These are phyloP conservation scores for Nymphalis c-album DNA, from an alignment of 2,888 invertebrate genomes.

Conservation along the genomic window DNA sequence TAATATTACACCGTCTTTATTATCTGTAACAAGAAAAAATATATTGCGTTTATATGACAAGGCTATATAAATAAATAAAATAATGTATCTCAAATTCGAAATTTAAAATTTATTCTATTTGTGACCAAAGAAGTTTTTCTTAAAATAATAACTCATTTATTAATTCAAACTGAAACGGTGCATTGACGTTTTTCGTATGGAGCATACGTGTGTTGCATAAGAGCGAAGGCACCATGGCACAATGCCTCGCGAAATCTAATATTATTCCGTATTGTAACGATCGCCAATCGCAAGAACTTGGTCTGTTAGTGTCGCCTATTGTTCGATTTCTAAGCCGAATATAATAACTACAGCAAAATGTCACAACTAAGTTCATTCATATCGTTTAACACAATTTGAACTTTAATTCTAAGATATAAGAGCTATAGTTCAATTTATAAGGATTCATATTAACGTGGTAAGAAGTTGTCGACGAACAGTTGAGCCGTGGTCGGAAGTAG, in stretches of 20 bases:
- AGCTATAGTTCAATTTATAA: conserved; percentile 25
- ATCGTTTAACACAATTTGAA: conserved; percentile 22
- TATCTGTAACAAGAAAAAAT: too few species aligned
- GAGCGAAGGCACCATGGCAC: conserved; percentile 48
- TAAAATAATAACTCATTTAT: neutral
- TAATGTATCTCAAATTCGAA: too few species aligned
- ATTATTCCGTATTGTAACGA: conserved; percentile 58
- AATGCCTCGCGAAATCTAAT: conserved; percentile 52
- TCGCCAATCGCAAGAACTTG: conserved; percentile 66
- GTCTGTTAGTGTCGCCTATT: conserved; percentile 58
- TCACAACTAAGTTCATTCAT: conserved; percentile 27
- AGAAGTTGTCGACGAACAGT: conserved; percentile 47
- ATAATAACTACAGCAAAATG: conserved; percentile 42
- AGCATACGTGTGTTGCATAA: conserved; percentile 46
- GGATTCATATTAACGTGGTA: conserved; percentile 34
- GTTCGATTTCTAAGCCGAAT: conserved; percentile 54
- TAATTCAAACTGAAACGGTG: conserved; percentile 1
- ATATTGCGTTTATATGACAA: too few species aligned
- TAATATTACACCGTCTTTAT: too few species aligned
- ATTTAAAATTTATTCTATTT: too few species aligned
- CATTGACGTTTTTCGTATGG: conserved; percentile 42
- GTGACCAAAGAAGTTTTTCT: too few species aligned
- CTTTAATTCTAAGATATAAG: conserved; percentile 36
- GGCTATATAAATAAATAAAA: too few species aligned
- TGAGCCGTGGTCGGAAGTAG: conserved; percentile 43